phyloP scores from a whole-genome alignment of 1,140 invertebrate genomes.

The Pseudachorutes palmiensis region DNA sequence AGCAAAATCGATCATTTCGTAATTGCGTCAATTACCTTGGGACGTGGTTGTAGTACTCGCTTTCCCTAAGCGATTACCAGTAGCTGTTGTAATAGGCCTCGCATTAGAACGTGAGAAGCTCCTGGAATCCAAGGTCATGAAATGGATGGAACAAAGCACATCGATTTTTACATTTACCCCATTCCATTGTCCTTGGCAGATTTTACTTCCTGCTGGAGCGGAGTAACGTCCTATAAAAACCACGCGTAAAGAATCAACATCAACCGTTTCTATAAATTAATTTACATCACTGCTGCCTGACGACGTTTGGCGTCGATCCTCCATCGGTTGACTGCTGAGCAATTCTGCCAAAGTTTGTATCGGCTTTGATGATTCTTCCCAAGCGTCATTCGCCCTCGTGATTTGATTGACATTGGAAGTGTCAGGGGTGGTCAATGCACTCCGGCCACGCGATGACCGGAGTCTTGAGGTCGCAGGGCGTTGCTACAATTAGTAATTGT shows the following conservation, averaged over 20 bases:
- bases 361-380: neutral
- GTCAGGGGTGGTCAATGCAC: neutral
- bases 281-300: neutral
- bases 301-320: neutral
- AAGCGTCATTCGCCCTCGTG: neutral
- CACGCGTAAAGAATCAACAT: too few relatives aligned
- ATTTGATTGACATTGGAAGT: neutral
- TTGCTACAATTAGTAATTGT: constrained; percentile 20
- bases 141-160: neutral
- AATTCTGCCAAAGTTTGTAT: neutral
- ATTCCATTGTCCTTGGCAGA: neutral
- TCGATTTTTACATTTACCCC: neutral
- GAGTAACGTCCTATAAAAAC: too few relatives aligned
- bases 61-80: neutral
- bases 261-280: neutral
- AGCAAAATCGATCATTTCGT: neutral
- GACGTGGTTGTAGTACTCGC: neutral
- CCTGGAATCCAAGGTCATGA: too few relatives aligned
- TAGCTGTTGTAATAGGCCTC: neutral
- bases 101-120: neutral
- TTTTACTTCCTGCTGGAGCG: too few relatives aligned
- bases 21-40: neutral
- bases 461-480: constrained; percentile 20
- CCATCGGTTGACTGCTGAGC: neutral
- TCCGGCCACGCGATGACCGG: neutral